Base-by-base conservation (phyloP, 2,113 vertebrate species). In the Alethe diademata region DNA sequence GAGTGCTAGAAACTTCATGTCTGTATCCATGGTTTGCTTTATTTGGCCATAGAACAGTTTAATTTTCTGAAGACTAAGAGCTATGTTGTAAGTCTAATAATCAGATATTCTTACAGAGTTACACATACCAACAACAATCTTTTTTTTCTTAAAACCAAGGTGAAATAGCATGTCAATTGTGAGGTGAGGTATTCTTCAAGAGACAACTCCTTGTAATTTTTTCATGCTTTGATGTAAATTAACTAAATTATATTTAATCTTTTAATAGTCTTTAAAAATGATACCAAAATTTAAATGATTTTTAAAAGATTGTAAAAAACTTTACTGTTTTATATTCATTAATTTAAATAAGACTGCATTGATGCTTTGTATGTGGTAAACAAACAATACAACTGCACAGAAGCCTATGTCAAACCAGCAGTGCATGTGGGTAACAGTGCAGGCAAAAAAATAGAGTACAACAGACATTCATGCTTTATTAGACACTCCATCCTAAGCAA, bases 381-480 rank as follows among this genome's bases (percentile, higher is more conserved):
- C 23, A 81, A 87, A 70, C 24, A 81, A 24, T 10, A 57, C 25
- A 64, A 2, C 16, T 48, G 18, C 42, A 48, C 16, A 60, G 20
- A 80, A 92, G 54, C 58, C 45, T 60, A 31, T 26, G 12, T 76
- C 74, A 73, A 62, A 28, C 13, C 67, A 72, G 70, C 54, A 50
- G 53, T n/a, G 33, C 31, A 6, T 13, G 24, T 56, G 31, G 29
- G 69, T 67, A 43, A 54, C 8, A 82, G 66, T 22, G 20, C 40
- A 79, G 54, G 50, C 47, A 61, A 80, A 80, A 71, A 71, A 87
- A 8, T 5, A 65, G 47, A 72, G 40, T 24, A 35, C 29, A 92
- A 67, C 42, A 78, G 56, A 79, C 38, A 78, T 54, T 65, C 14
- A 75, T 90, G 75, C 12, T 95, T 97, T 95, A 94, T 95, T 96